Conservation (phyloP, 1,140 invertebrate genomes). For the Drosophila lacteicornis region DNA sequence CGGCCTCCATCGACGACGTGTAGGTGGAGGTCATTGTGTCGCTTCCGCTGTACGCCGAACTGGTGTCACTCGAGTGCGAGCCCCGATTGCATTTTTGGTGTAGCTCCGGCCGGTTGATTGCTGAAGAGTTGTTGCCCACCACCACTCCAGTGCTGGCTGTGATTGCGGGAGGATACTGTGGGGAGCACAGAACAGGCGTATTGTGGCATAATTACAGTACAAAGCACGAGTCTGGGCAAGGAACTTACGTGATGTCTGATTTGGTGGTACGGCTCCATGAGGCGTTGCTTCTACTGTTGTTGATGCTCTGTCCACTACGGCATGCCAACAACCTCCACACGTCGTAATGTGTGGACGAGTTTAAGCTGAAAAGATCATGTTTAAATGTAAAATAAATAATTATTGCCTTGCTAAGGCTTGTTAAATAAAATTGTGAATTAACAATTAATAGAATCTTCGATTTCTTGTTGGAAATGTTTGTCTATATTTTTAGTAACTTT, state of each 20-base stretch:
- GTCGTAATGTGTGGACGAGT: constrained; percentile 12
- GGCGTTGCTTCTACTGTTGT: constrained; percentile 49
- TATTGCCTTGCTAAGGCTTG: too few relatives aligned
- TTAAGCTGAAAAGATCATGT: constrained; percentile 5
- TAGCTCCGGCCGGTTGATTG: constrained; percentile 86
- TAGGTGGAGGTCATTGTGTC: constrained; percentile 98
- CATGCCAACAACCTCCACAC: constrained; percentile 45
- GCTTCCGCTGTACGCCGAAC: constrained; percentile 97
- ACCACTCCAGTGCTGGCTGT: constrained; percentile 54
- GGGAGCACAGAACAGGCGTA: background rate
- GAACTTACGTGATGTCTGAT: constrained; percentile 82
- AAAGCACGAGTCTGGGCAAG: constrained; percentile 19
- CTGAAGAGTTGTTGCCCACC: constrained; percentile 30
- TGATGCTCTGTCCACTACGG: constrained; percentile 42
- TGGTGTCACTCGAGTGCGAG: constrained; percentile 96
- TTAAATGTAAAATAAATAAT: too few relatives aligned
- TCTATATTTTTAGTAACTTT: too few relatives aligned
- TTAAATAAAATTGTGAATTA: too few relatives aligned
- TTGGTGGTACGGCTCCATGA: constrained; percentile 84
- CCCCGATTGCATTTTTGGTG: constrained; percentile 93
- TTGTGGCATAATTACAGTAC: constrained; percentile 33
- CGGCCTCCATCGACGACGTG: constrained; percentile 92
- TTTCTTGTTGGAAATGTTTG: too few relatives aligned
- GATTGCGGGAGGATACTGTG: constrained; percentile 73
- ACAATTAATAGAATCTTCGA: background rate